These are phyloP conservation scores for Aldabrachelys gigantea DNA, from an alignment of 2,113 vertebrate genomes.

Conservation along the genomic window DNA sequence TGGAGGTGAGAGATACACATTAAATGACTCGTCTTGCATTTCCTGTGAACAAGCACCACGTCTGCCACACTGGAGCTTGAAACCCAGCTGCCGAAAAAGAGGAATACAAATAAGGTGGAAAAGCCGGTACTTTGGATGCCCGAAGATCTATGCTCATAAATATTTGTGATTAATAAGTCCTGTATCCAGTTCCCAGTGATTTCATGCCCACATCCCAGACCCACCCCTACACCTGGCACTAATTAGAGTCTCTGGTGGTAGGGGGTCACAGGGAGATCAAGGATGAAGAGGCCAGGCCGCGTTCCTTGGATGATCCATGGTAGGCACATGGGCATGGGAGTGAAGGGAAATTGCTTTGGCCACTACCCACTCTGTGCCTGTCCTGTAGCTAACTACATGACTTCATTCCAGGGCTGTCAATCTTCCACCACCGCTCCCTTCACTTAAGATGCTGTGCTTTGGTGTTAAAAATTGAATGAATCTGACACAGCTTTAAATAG, in stretches of 20 bases:
- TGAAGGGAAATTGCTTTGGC: neutral
- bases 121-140: neutral
- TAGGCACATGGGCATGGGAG: neutral
- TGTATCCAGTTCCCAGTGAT: neutral
- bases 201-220: neutral
- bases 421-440: too few relatives aligned
- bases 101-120: neutral
- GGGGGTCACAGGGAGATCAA: neutral
- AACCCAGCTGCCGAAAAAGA: neutral
- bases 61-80: neutral
- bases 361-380: neutral
- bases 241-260: neutral
- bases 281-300: neutral
- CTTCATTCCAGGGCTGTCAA: neutral
- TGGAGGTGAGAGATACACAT: conserved; percentile 13
- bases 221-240: neutral
- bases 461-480: too few relatives aligned
- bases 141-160: conserved; percentile 6
- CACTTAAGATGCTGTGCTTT: too few relatives aligned
- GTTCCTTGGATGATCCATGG: too few relatives aligned
- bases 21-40: conserved; percentile 18
- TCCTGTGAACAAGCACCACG: neutral
- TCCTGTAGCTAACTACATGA: neutral
- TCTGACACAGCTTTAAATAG: too few relatives aligned
- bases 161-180: neutral